These are phyloP conservation scores for Heterotis niloticus DNA, from an alignment of 2,113 vertebrate species.

Conservation along the genomic window DNA sequence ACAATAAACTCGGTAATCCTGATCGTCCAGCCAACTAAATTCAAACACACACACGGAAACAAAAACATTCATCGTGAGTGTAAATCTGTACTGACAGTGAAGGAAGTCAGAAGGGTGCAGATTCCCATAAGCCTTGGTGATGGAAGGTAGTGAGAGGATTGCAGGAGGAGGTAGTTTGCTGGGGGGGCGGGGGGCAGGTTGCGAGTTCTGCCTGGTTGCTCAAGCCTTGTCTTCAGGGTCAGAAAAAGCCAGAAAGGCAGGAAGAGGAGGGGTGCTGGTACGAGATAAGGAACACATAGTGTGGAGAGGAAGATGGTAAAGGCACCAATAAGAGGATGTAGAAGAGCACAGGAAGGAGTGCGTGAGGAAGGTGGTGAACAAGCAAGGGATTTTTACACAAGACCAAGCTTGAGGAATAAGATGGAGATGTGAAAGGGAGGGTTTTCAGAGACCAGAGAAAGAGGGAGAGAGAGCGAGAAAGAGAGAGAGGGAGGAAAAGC, in stretches of 20 bases:
- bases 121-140: too few species aligned
- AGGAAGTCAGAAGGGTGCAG: background rate
- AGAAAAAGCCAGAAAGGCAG: constrained; percentile 16
- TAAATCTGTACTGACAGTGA: constrained; percentile 6
- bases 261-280: background rate
- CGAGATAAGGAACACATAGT: constrained; percentile 21
- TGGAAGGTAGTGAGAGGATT: constrained; percentile 19
- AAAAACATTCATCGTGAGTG: background rate
- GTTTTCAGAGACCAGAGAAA: constrained; percentile 29
- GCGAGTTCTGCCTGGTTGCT: constrained; percentile 61
- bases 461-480: constrained; percentile 30
- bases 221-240: constrained; percentile 58
- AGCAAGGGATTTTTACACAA: constrained; percentile 14
- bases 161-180: background rate
- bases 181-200: constrained; percentile 48
- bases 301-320: constrained; percentile 43
- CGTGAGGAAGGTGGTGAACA: constrained; percentile 3
- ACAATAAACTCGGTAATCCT: background rate
- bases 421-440: constrained; percentile 23
- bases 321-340: background rate
- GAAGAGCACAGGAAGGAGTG: background rate
- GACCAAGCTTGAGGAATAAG: constrained; percentile 1
- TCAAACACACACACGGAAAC: background rate
- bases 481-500: constrained; percentile 31
- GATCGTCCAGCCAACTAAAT: background rate